Conservation (phyloP, 2,797 vertebrate species). For the Tokudaia tokunoshimensis region DNA sequence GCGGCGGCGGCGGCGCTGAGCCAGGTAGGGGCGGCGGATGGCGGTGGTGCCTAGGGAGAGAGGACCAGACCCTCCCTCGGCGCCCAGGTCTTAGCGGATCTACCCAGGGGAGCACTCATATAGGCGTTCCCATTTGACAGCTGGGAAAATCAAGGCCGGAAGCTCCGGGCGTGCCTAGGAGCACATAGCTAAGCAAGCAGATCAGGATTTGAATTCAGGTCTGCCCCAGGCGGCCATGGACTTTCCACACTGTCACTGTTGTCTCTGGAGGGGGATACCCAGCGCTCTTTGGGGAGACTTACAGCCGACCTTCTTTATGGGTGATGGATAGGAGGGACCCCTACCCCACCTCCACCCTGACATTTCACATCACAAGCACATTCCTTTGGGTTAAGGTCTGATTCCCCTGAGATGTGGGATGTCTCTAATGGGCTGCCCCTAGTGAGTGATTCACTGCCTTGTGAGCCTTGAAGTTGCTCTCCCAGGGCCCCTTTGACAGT, state of each 20-base stretch:
- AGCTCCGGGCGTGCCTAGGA: background rate
- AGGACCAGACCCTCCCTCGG: background rate
- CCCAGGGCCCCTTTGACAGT: constrained; percentile 53
- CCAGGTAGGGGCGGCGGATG: constrained; percentile 84
- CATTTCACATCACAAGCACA: constrained; percentile 74
- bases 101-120: background rate
- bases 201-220: constrained; percentile 8
- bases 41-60: background rate
- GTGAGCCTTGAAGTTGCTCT: constrained; percentile 4
- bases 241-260: background rate
- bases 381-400: constrained; percentile 83
- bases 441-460: constrained; percentile 81
- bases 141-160: constrained; percentile 8
- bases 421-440: constrained; percentile 74
- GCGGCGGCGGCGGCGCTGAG: constrained; percentile 80
- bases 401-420: constrained; percentile 78
- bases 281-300: background rate
- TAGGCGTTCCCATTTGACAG: constrained; percentile 70
- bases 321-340: constrained; percentile 32
- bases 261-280: background rate
- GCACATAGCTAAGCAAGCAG: background rate
- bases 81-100: background rate
- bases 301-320: background rate
- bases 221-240: background rate
- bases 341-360: constrained; percentile 61